Evolutionary conservation across 2,888 invertebrate species (phyloP).

Genomic region (Calliopum simillimum): DNA sequence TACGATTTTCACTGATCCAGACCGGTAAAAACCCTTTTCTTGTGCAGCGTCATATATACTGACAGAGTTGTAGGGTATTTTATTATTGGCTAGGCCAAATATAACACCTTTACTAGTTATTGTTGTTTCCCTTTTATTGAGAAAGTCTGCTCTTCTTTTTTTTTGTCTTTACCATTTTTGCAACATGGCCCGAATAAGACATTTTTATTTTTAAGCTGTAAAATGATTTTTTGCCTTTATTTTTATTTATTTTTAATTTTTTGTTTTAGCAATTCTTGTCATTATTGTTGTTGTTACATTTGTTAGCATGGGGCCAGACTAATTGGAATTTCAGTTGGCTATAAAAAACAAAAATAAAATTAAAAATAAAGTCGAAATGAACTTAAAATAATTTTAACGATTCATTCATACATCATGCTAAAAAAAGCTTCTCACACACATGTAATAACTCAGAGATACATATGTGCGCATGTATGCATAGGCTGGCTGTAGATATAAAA

Average conservation of each 20-base stretch:
- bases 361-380: slow-evolving; percentile 9
- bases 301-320: slow-evolving; percentile 16
- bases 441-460: neutral
- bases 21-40: no score
- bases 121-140: neutral
- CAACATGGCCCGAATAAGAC: neutral
- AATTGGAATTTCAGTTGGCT: slow-evolving; percentile 18
- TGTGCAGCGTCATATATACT: no score
- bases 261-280: neutral
- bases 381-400: slow-evolving; percentile 17
- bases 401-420: slow-evolving; percentile 12
- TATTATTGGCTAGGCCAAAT: no score
- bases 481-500: no score
- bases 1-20: no score
- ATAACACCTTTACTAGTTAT: neutral
- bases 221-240: neutral
- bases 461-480: no score
- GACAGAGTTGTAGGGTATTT: no score
- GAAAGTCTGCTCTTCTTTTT: neutral
- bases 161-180: neutral
- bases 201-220: neutral
- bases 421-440: neutral
- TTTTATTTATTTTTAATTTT: neutral
- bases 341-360: neutral
- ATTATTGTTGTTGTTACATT: neutral